Conservation (phyloP, 2,888 invertebrate genomes). For the Malacosoma neustria region DNA sequence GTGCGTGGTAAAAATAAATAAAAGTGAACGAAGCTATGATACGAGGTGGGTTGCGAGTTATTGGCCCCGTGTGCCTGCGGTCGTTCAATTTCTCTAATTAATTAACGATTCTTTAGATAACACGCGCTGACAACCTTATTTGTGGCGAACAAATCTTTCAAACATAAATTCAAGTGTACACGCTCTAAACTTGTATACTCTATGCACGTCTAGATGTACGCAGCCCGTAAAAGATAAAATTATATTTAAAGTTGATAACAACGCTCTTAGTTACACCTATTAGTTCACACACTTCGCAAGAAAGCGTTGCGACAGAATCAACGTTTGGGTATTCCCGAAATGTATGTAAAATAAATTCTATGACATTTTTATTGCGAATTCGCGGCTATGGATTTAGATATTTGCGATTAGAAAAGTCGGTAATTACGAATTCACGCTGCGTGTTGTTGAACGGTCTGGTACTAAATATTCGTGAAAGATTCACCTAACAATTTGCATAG, state of each 20-base stretch:
- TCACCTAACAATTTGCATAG: slow-evolving; percentile 58
- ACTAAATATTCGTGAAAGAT: slow-evolving; percentile 57
- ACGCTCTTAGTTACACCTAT: slow-evolving; percentile 29
- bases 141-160: slow-evolving; percentile 72
- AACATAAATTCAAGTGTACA: slow-evolving; percentile 71
- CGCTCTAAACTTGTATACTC: slow-evolving; percentile 68
- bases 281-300: slow-evolving; percentile 27
- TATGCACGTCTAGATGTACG: slow-evolving; percentile 53
- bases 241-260: slow-evolving; percentile 29
- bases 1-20: slow-evolving; percentile 73
- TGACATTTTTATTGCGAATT: slow-evolving; percentile 38
- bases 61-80: slow-evolving; percentile 67
- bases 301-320: slow-evolving; percentile 16
- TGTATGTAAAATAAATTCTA: slow-evolving; percentile 27
- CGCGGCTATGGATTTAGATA: slow-evolving; percentile 22
- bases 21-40: slow-evolving; percentile 65
- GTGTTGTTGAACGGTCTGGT: slow-evolving; percentile 33
- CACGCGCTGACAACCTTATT: slow-evolving; percentile 72
- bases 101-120: slow-evolving; percentile 73
- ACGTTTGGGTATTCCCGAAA: slow-evolving; percentile 24
- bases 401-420: slow-evolving; percentile 38
- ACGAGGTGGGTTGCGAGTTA: slow-evolving; percentile 71
- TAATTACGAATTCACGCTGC: slow-evolving; percentile 45
- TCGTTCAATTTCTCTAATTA: slow-evolving; percentile 75
- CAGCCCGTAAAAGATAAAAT: slow-evolving; percentile 47